A percentile compares a stretch with the other conserved stretches of the same genome.
Conservation (phyloP, 2,113 vertebrate species). For the Eulemur macaco region DNA sequence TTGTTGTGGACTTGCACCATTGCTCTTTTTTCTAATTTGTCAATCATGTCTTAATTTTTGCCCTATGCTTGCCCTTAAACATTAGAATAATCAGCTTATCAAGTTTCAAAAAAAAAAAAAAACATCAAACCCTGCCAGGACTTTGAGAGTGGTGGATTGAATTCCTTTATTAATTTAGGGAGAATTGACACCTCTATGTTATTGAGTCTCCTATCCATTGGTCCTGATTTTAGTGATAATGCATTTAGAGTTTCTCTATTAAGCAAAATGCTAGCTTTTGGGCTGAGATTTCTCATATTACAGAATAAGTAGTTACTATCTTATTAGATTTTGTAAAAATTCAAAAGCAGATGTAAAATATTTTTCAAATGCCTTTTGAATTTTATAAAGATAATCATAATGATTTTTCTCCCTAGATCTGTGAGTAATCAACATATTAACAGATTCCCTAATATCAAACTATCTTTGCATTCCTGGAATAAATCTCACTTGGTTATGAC, state of each 20-base stretch:
- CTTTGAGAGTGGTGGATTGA: neutral
- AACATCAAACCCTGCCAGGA: neutral
- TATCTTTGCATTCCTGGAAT: neutral
- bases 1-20: neutral
- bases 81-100: neutral
- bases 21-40: neutral
- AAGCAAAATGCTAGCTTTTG: neutral
- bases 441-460: neutral
- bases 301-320: neutral
- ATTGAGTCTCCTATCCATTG: neutral
- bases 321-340: neutral
- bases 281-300: neutral
- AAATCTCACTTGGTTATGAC: neutral
- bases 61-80: neutral
- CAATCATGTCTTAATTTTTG: neutral
- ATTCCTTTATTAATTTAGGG: neutral
- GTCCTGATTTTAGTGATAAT: neutral
- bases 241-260: neutral
- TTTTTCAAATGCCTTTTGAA: slow-evolving; percentile 4
- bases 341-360: neutral
- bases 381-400: neutral
- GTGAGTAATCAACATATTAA: neutral
- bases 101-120: neutral
- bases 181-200: neutral
- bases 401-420: neutral